These are phyloP conservation scores for Antedon mediterranea DNA, from an alignment of 53 echinoderm and acorn worm species.

Conservation along the genomic window DNA sequence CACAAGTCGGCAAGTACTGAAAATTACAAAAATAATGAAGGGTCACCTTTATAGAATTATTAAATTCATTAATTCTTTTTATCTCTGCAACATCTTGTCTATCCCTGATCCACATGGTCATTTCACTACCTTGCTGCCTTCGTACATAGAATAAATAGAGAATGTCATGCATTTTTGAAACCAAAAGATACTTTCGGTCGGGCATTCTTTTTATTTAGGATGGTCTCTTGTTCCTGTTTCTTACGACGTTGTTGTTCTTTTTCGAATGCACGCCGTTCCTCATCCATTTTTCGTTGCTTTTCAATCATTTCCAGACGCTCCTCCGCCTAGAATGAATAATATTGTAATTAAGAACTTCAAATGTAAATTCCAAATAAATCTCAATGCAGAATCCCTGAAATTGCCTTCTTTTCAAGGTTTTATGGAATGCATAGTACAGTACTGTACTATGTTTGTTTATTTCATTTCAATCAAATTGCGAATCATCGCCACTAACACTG, in stretches of 20 bases:
- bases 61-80: not conserved
- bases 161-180: conserved; percentile 18
- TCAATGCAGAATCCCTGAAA: no score
- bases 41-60: not conserved
- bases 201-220: conserved; percentile 90
- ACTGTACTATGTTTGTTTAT: no score
- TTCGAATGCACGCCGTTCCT: conserved; percentile 87
- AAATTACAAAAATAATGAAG: no score
- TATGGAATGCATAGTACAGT: no score
- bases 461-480: no score
- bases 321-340: conserved; percentile 80
- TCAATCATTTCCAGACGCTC: conserved; percentile 96
- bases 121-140: no score
- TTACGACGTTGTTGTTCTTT: conserved; percentile 72
- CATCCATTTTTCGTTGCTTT: conserved; percentile 85
- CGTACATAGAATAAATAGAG: not conserved
- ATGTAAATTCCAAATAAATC: not conserved
- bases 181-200: conserved; percentile 92
- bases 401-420: no score
- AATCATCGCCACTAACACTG: no score
- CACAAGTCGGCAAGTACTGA: no score
- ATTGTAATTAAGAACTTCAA: conserved; percentile 4
- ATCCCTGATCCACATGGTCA: no score
- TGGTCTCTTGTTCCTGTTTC: conserved; percentile 88
- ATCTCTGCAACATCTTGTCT: not conserved